These are phyloP conservation scores for Drosophila gunungcola DNA, from an alignment of 1,140 invertebrate genomes.

Conservation along the genomic window DNA sequence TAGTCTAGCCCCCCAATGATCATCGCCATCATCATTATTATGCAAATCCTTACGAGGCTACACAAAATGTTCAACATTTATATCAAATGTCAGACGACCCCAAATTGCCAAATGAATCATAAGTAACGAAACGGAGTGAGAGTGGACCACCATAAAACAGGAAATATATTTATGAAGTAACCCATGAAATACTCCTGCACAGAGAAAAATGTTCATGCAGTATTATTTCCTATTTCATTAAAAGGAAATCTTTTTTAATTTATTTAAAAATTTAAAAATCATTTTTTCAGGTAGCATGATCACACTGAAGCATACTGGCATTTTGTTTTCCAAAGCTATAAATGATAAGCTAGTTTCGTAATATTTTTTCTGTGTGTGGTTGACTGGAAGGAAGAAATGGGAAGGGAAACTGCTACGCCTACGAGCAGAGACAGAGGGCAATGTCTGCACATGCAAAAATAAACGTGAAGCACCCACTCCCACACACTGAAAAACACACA, in stretches of 20 bases:
- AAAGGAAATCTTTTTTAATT: background rate
- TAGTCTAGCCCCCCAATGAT: conserved; percentile 38
- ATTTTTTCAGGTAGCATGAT: background rate
- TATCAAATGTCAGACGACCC: conserved; percentile 75
- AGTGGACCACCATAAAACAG: conserved; percentile 74
- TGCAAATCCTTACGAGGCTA: conserved; percentile 64
- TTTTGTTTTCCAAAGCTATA: background rate
- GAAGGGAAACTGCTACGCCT: conserved; percentile 62
- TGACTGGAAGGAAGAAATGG: conserved; percentile 8
- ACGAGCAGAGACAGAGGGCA: conserved; percentile 58
- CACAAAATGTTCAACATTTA: conserved; percentile 65
- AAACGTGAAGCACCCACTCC: conserved; percentile 63
- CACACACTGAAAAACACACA: conserved; percentile 32
- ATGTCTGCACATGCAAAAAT: conserved; percentile 72
- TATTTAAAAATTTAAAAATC: background rate
- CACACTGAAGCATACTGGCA: background rate
- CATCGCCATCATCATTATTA: conserved; percentile 53
- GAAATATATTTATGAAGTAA: conserved; percentile 71
- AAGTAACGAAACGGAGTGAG: conserved; percentile 37
- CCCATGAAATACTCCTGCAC: conserved; percentile 45
- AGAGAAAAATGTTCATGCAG: background rate
- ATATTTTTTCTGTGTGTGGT: conserved; percentile 3
- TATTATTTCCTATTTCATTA: background rate
- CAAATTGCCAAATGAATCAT: conserved; percentile 82
- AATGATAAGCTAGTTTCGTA: background rate